These are phyloP conservation scores for Melanostoma scalare DNA, from an alignment of 2,888 invertebrate species.

Conservation along the genomic window DNA sequence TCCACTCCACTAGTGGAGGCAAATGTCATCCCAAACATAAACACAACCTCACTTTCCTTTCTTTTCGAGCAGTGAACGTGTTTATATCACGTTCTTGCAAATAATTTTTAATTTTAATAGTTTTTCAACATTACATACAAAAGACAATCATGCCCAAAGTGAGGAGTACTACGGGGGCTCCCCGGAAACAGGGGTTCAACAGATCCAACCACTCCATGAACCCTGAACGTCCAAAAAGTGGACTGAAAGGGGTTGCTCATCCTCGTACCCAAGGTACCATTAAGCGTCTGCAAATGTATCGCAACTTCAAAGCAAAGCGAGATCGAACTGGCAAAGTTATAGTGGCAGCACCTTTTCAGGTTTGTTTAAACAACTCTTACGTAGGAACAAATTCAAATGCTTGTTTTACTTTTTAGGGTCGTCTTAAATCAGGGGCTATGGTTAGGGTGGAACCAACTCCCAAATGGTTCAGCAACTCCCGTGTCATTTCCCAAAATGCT, in stretches of 20 bases:
- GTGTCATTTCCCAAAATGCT: constrained; percentile 96
- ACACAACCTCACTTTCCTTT: constrained; percentile 62
- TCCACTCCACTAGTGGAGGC: not conserved
- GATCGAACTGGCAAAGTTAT: constrained; percentile 95
- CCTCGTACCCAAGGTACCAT: constrained; percentile 96
- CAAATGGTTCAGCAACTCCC: constrained; percentile 99
- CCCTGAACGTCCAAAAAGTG: constrained; percentile 91
- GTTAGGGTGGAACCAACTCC: constrained; percentile 98
- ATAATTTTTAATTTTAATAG: not conserved
- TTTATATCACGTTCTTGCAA: constrained; percentile 51
- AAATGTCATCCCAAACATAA: constrained; percentile 33
- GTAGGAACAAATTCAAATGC: too few species aligned
- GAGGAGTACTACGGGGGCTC: constrained; percentile 87
- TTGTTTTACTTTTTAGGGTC: constrained; percentile 82
- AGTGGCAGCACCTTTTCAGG: constrained; percentile 96
- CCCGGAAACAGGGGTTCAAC: constrained; percentile 92
- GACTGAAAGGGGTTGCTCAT: constrained; percentile 92
- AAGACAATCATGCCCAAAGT: constrained; percentile 88
- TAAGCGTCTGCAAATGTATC: constrained; percentile 98
- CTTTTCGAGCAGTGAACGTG: constrained; percentile 50
- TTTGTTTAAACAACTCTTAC: constrained; percentile 59
- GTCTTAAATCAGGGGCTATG: constrained; percentile 92
- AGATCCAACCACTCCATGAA: constrained; percentile 97
- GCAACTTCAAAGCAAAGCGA: constrained; percentile 97
- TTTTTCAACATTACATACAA: not conserved